Evolutionary conservation across 2,797 vertebrate species (phyloP), one percentile per base, ranked within the genome.

Genomic region (Gymnothorax reevesii): DNA sequence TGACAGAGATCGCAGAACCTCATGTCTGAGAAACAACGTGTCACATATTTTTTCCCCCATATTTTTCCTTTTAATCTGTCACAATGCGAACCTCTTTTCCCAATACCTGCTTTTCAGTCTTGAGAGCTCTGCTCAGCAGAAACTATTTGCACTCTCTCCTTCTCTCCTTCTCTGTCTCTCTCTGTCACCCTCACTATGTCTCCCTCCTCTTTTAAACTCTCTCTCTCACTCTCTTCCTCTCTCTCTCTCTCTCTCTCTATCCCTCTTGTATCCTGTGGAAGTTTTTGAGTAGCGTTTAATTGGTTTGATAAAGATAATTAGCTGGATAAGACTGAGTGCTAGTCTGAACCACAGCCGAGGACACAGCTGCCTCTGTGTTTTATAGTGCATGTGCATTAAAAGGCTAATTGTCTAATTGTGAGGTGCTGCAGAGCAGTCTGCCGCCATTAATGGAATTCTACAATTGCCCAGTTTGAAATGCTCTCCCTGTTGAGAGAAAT

Each of bases 251-350:
- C 77, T 13, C 52, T 75, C 42, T n/a, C 20, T 22, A 49, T 52
- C 2, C 49, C n/a, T 42, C 33, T 42, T 42, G 33, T 54, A 80
- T 80, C 49, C 77, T 80, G 17, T 80, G 17, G 55, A 80, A 80
- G 55, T 52, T 7, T 42, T 13, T 15, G 42, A 54, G 75, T 52
- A 8, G 77, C 7, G 52, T 54, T 80, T 80, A 80, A 80, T 80
- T 80, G 77, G 49, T 80, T 80, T 80, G 60, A 83, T 83, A 83
- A 83, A 57, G 57, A 60, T 83, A 57, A 83, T 83, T 83, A 83
- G n/a, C 60, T 59, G 8, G 33, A 27, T 83, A 60, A 83, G 82
- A 60, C 13, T 83, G 82, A 60, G 82, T 83, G 57, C 27, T 59
- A 55, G 82, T 55, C 60, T 25, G 55, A 83, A 83, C 57, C 9